A percentile compares a stretch with the other conserved stretches of the same genome.
Evolutionary conservation across 2,888 invertebrate species (phyloP).

Genomic region (Amblyteles armatorius): DNA sequence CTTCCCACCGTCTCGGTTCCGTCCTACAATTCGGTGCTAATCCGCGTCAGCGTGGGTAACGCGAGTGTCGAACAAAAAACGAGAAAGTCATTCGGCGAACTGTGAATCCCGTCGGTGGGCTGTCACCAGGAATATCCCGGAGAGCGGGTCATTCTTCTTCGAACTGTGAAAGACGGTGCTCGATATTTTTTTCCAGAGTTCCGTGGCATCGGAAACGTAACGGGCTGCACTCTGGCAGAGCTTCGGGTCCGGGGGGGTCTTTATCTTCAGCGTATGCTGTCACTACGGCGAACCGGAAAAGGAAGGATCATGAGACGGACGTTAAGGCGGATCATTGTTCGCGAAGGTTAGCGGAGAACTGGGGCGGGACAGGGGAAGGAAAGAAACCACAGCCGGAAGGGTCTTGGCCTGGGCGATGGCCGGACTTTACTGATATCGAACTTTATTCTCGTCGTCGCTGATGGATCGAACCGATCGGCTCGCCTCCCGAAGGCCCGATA

Average conservation of each 20-base stretch:
- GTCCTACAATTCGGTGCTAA: neutral
- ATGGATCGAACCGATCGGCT: conserved; percentile 63
- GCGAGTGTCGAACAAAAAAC: conserved; percentile 17
- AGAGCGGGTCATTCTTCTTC: conserved; percentile 40
- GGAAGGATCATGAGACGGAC: conserved; percentile 56
- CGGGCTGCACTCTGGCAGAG: conserved; percentile 39
- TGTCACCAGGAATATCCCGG: conserved; percentile 35
- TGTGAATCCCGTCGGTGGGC: conserved; percentile 1
- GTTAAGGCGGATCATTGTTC: conserved; percentile 63
- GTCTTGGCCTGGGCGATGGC: conserved; percentile 13
- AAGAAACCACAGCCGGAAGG: conserved; percentile 39
- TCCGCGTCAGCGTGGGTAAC: neutral
- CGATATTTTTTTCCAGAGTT: conserved; percentile 37
- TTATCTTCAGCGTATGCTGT: conserved; percentile 52
- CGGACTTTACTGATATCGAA: conserved; percentile 50
- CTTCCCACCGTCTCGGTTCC: neutral
- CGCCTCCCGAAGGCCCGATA: conserved; percentile 34
- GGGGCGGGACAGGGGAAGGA: conserved; percentile 50
- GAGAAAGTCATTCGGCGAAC: conserved; percentile 26
- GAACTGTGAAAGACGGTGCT: conserved; percentile 34
- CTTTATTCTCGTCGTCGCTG: conserved; percentile 62
- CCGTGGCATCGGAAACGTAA: conserved; percentile 14
- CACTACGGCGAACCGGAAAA: conserved; percentile 66
- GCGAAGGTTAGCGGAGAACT: conserved; percentile 45
- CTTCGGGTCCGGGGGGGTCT: conserved; percentile 50